A percentile compares a stretch with the other conserved stretches of the same genome.
phyloP scores from a whole-genome alignment of 2,888 invertebrate genomes.

The Chaetogeoica ovagalla region DNA sequence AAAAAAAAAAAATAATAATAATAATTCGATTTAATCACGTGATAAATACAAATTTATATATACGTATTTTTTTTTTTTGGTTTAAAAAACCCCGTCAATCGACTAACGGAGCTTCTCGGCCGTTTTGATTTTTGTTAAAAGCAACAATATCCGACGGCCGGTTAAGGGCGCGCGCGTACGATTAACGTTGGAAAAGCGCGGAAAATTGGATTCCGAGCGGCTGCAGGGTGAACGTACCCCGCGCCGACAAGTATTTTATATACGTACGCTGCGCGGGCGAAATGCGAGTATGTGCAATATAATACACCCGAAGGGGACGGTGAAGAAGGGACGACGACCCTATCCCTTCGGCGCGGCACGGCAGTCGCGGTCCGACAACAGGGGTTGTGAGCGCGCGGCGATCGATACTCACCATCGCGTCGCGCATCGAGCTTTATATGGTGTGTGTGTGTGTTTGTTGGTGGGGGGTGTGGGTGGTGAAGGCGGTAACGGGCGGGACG shows the following conservation, averaged over 20 bases:
- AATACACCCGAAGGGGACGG: neutral
- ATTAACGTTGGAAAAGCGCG: neutral
- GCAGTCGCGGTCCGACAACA: slow-evolving; percentile 12
- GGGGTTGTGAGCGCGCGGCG: slow-evolving; percentile 11
- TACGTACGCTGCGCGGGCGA: neutral
- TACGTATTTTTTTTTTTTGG: no score
- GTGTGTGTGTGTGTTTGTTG: no score
- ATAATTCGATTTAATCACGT: no score
- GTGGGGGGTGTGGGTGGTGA: neutral
- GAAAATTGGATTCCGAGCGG: neutral
- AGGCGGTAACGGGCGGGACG: neutral
- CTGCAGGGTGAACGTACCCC: slow-evolving; percentile 19
- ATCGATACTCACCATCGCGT: slow-evolving; percentile 16
- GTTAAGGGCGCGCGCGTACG: no score
- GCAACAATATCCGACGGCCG: no score
- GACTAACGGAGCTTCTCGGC: no score
- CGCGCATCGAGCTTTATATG: neutral
- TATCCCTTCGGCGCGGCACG: neutral
- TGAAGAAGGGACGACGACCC: slow-evolving; percentile 14
- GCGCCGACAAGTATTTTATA: neutral
- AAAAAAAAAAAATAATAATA: no score
- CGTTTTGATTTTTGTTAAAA: neutral
- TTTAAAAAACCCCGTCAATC: no score
- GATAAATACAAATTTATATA: no score
- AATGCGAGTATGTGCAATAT: slow-evolving; percentile 32